These are phyloP conservation scores for Syngnathus rostellatus DNA, from an alignment of 2,797 vertebrate species.

Conservation along the genomic window DNA sequence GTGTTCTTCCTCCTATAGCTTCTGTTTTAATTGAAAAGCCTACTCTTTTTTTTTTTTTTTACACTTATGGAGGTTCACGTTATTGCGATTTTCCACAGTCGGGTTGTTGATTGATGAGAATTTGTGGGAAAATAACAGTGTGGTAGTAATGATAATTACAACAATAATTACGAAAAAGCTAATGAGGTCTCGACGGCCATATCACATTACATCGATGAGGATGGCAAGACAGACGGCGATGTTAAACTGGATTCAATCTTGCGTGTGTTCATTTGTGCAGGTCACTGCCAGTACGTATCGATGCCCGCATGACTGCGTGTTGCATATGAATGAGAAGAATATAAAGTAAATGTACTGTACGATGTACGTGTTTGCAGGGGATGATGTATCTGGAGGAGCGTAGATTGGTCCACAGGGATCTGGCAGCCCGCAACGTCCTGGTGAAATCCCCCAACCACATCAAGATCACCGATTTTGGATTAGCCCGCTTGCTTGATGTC, in stretches of 20 bases:
- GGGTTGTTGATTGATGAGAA: constrained; percentile 40
- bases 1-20: constrained; percentile 18
- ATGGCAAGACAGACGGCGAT: constrained; percentile 37
- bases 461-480: constrained; percentile 97
- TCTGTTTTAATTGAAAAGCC: constrained; percentile 34
- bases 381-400: constrained; percentile 99
- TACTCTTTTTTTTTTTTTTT: constrained; percentile 32
- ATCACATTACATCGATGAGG: constrained; percentile 23
- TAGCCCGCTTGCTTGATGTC: constrained; percentile 89
- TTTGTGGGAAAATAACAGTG: constrained; percentile 46
- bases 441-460: constrained; percentile 98
- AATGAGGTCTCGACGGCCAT: constrained; percentile 28
- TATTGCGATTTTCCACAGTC: constrained; percentile 42
- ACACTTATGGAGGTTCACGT: constrained; percentile 28
- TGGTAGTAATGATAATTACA: constrained; percentile 46
- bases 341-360: background rate
- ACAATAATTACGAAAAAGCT: constrained; percentile 38
- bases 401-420: constrained; percentile 88
- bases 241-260: constrained; percentile 14
- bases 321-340: constrained; percentile 1
- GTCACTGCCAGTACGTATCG: background rate
- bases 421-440: constrained; percentile 92
- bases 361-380: constrained; percentile 68
- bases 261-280: constrained; percentile 3
- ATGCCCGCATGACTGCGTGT: background rate